These are phyloP conservation scores for Sphaerophoria rueppellii DNA, from an alignment of 2,888 invertebrate genomes.

Conservation along the genomic window DNA sequence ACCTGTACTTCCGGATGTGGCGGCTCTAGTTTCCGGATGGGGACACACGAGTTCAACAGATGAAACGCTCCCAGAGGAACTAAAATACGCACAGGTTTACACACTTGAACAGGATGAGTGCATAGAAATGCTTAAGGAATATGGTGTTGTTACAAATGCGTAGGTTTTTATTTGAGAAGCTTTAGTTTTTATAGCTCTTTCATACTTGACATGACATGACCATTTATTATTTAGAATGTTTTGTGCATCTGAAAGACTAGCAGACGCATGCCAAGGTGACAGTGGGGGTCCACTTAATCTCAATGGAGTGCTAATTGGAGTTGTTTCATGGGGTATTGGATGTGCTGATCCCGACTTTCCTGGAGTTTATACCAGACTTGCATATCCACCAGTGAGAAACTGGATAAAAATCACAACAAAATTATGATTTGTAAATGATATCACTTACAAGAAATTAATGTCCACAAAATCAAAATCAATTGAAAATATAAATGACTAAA, in stretches of 20 bases:
- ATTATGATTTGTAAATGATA: constrained; percentile 75
- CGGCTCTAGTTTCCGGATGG: constrained; percentile 79
- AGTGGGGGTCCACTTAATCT: constrained; percentile 79
- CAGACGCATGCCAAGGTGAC: constrained; percentile 80
- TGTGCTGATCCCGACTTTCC: constrained; percentile 80
- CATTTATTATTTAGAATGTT: constrained; percentile 77
- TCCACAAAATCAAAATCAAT: too few relatives aligned
- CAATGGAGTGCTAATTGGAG: constrained; percentile 77
- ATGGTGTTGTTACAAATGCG: constrained; percentile 79
- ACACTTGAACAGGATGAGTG: constrained; percentile 78
- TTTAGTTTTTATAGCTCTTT: too few relatives aligned
- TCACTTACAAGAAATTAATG: too few relatives aligned
- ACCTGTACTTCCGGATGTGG: constrained; percentile 73
- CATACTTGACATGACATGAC: too few relatives aligned
- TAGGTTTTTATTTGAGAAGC: constrained; percentile 72
- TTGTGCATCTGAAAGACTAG: constrained; percentile 78
- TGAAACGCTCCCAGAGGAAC: constrained; percentile 76
- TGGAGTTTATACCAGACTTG: constrained; percentile 79
- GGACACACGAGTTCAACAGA: constrained; percentile 78
- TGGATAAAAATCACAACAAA: constrained; percentile 79
- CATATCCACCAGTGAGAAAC: constrained; percentile 78
- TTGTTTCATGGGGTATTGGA: constrained; percentile 80
- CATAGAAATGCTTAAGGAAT: constrained; percentile 75
- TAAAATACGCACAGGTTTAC: constrained; percentile 78
- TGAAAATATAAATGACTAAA: too few relatives aligned